Evolutionary conservation across 2,797 vertebrate species (phyloP).

Genomic region (Rachycentron canadum): DNA sequence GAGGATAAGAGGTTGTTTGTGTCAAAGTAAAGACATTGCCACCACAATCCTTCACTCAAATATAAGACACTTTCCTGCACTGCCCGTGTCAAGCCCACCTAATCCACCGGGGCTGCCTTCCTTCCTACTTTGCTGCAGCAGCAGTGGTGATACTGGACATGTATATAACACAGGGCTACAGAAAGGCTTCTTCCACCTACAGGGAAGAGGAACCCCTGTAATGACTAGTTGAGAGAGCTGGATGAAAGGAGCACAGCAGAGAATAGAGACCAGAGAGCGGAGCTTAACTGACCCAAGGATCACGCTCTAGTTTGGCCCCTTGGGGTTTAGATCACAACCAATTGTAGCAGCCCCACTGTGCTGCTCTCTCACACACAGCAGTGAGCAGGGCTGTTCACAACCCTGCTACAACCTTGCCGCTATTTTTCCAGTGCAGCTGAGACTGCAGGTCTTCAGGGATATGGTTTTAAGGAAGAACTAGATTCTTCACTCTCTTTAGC

Average conservation of each 20-base stretch:
- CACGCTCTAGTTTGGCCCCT: slow-evolving; percentile 68
- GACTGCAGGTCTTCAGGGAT: slow-evolving; percentile 28
- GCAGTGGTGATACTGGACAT: slow-evolving; percentile 45
- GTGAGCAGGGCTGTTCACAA: slow-evolving; percentile 51
- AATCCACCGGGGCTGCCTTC: slow-evolving; percentile 56
- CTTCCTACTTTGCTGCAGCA: slow-evolving; percentile 30
- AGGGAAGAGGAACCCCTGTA: slow-evolving; percentile 68
- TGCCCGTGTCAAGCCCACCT: slow-evolving; percentile 46
- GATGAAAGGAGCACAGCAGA: slow-evolving; percentile 69
- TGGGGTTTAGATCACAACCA: slow-evolving; percentile 81
- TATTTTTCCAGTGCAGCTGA: slow-evolving; percentile 32
- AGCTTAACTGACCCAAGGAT: slow-evolving; percentile 71
- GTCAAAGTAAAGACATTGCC: slow-evolving; percentile 31
- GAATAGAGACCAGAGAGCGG: slow-evolving; percentile 56
- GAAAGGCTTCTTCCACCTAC: slow-evolving; percentile 62
- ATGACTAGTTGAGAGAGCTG: slow-evolving; percentile 76
- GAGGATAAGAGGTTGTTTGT: slow-evolving; percentile 39
- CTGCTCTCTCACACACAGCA: slow-evolving; percentile 43
- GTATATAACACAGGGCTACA: slow-evolving; percentile 48
- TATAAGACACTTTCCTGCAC: slow-evolving; percentile 52
- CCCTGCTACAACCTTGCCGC: slow-evolving; percentile 18
- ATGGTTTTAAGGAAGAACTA: slow-evolving; percentile 27
- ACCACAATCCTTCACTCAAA: slow-evolving; percentile 40
- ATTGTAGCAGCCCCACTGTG: slow-evolving; percentile 66
- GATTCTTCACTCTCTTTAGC: slow-evolving; percentile 38